Evolutionary conservation across 2,888 invertebrate genomes (phyloP), one percentile per base, ranked within the genome.

Genomic region (Augochlorella aurata): DNA sequence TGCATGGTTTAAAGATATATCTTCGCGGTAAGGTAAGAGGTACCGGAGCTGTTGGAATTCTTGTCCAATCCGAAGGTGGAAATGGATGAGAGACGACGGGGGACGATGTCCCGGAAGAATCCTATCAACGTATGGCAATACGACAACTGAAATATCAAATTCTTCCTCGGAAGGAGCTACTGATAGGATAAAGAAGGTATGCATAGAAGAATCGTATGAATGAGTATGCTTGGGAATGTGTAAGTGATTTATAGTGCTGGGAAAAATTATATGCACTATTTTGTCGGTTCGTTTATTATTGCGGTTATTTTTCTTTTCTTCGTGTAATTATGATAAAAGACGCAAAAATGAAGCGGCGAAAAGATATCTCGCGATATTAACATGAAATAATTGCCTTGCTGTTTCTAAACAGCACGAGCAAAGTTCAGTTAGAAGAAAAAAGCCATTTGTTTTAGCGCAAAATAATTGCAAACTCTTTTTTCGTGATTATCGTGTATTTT

Each of bases 1-100:
- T 87, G 79, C 84, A 82, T 83, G 74, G 79, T 65, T 82, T 79
- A 45, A 81, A 58, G 73, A 68, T 69, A 78, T 76, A 79, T 61
- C 74, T 65, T 77, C 74, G 81, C 58, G 73, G 44, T 77, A 79
- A 79, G 44, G 52, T 83, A 14, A 45, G 52, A 29, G 18, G 54
- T 68, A 70, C 8, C 78, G 79, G 83, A 81, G 69, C 58, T 66
- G 63, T 72, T 47, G 67, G 52, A 5, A 75, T 52, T 14, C 50
- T 75, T 74, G 50, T 63, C 65, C 77, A 18, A 44, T 63, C 71
- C 44, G 68, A 49, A 58, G 73, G 29, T 0, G 21, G 58, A 58
- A 14, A 58, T 12, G 24, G 58, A 58, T n/a, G 29, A 50, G 61
- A 18, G 21, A 50, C 38, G 24, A 16, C 8, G n/a, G 10, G 47